These are phyloP conservation scores for Brachionichthys hirsutus DNA, from an alignment of 2,113 vertebrate genomes.

Conservation along the genomic window DNA sequence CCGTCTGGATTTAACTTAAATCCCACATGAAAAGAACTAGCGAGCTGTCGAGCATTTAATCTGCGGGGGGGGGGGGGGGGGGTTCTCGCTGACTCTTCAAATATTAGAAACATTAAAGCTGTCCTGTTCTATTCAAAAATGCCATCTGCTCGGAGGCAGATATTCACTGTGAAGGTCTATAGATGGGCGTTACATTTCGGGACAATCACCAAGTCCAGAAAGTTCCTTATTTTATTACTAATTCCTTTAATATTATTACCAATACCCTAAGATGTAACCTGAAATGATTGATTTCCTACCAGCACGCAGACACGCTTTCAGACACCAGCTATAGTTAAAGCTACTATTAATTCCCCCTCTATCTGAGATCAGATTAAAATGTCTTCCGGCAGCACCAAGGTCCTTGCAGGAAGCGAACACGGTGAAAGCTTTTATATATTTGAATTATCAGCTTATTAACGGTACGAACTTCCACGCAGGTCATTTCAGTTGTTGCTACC, in stretches of 20 bases:
- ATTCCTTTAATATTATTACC: no score
- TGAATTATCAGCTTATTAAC: conserved; percentile 82
- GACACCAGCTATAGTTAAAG: conserved; percentile 19
- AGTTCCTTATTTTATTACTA: background rate
- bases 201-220: conserved; percentile 1
- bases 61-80: conserved; percentile 12
- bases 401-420: conserved; percentile 29
- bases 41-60: conserved; percentile 65
- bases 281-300: no score
- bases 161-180: conserved; percentile 57
- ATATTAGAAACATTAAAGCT: conserved; percentile 65
- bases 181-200: conserved; percentile 31
- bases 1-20: conserved; percentile 61
- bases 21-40: conserved; percentile 66
- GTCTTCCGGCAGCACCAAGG: background rate
- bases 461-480: conserved; percentile 66
- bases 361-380: conserved; percentile 17
- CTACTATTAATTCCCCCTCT: conserved; percentile 3
- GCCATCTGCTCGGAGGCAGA: conserved; percentile 49
- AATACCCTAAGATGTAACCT: no score
- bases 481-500: conserved; percentile 46
- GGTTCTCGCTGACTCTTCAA: conserved; percentile 69
- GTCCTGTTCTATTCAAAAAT: conserved; percentile 54
- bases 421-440: conserved; percentile 55
- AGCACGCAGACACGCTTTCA: no score